Base-by-base conservation (phyloP, 2,797 vertebrate species). In the Scyliorhinus canicula region DNA sequence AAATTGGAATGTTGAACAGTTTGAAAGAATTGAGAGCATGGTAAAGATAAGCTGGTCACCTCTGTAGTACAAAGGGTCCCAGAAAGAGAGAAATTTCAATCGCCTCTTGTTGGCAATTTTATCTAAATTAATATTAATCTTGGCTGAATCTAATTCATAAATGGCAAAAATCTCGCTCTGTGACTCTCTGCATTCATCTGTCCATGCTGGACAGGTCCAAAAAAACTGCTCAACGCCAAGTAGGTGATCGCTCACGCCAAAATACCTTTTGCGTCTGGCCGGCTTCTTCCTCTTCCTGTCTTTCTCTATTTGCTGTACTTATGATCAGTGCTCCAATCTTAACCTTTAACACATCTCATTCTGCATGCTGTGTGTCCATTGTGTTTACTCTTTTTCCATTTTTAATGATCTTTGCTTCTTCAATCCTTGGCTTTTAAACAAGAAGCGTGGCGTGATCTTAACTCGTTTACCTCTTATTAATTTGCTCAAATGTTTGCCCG, bases 61-160 rank as follows among this genome's bases (percentile, higher is more conserved):
- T 74, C 74, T 44, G 12, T 9, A 94, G 52, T 52, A 8, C 40
- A 35, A 71, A 74, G 28, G 67, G 67, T 74, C 69, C 57, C 57
- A 60, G 57, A 55, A 55, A 94, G 93, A n/a, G n/a, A n/a, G n/a
- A n/a, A n/a, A n/a, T n/a, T n/a, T n/a, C n/a, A 31, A 31, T 52
- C 9, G 28, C 47, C 47, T 71, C 3, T 63, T 93, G 26, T n/a
- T 63, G 1, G 35, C 40, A 67, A 44, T 93, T 47, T 93, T 47
- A 93, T 67, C 91, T 93, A 88, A 21, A 88, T 19, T 28, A 65
- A 44, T n/a, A 65, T 28, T 4, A 63, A 91, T 91, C 50, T n/a
- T 44, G 47, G 67, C 93, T 94, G 67, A 44, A 52, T 74, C 93
- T 47, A 12, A 28, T 71, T 93, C 93, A 93, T 93, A 67, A 71